Base-by-base conservation (phyloP, 2,797 vertebrate species). In the Takifugu ocellatus region DNA sequence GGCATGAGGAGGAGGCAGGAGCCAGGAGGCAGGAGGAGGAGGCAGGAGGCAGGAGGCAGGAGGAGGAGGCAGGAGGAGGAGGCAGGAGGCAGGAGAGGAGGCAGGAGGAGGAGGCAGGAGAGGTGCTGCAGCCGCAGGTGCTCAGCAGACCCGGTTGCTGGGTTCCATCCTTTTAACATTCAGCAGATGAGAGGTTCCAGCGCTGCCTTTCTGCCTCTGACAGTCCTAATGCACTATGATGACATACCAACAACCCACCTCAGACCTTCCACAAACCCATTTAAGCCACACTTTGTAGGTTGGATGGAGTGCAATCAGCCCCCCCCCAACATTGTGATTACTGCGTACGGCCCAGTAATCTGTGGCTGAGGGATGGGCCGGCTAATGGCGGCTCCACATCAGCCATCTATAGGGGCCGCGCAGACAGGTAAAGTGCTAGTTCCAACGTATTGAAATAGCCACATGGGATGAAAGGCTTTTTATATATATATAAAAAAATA, bases 211-310 rank as follows among this genome's bases (percentile, higher is more conserved):
- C 81, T 81, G 72, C 72, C 59, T 66, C 56, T 87, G 85, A 87
- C 83, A 87, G 79, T 84, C 77, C 74, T 84, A 87, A 90, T 83
- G 82, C 84, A 86, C 84, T 84, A 80, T 87, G 78, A 88, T 85
- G 83, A 87, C 81, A 87, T 49, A 81, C 68, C 77, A 83, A 82
- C 80, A 80, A 78, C 71, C 77, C 36, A 78, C 70, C 50, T 72
- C 71, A 85, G 75, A 79, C 82, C 72, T 81, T 82, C 54, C 48
- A 83, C 81, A 83, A 82, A 80, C 79, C 78, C 79, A 88, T 85
- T 89, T 84, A 79, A 74, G 78, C 68, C 66, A 67, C 83, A 86
- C 78, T 87, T 85, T 86, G 82, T 78, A 75, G 72, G 77, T 75
- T 82, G 78, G 80, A 83, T 81, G 81, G 84, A 85, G 73, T 74